Evolutionary conservation across 2,888 invertebrate species (phyloP).

Genomic region (Leucophora obtusa): DNA sequence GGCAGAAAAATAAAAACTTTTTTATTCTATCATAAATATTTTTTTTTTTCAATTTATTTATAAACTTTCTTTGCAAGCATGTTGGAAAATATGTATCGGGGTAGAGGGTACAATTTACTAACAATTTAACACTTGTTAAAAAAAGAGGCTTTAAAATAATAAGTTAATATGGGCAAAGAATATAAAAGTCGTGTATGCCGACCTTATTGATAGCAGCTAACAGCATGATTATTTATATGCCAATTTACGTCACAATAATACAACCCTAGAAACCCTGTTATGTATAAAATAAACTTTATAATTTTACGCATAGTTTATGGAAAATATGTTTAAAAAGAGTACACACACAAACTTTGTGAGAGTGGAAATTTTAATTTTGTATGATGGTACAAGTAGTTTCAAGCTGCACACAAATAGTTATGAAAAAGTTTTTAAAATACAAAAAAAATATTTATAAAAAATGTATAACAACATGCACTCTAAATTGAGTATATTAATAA

Average conservation of each 20-base stretch:
- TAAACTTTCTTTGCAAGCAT: not conserved
- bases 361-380: no score
- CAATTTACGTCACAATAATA: no score
- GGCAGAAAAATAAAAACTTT: not conserved
- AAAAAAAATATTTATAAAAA: not conserved
- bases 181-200: no score
- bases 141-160: no score
- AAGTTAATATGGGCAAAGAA: no score
- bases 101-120: no score
- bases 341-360: not conserved
- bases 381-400: not conserved
- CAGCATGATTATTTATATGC: no score
- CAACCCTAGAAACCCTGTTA: no score
- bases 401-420: not conserved
- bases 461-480: not conserved
- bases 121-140: no score
- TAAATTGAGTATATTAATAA: not conserved
- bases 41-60: constrained; percentile 1
- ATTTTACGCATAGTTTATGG: not conserved
- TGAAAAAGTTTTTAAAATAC: not conserved
- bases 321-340: not conserved
- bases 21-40: not conserved
- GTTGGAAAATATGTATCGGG: not conserved
- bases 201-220: no score
- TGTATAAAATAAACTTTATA: not conserved